Conservation (phyloP, 2,888 invertebrate species). For the Chymomyza amoena region DNA sequence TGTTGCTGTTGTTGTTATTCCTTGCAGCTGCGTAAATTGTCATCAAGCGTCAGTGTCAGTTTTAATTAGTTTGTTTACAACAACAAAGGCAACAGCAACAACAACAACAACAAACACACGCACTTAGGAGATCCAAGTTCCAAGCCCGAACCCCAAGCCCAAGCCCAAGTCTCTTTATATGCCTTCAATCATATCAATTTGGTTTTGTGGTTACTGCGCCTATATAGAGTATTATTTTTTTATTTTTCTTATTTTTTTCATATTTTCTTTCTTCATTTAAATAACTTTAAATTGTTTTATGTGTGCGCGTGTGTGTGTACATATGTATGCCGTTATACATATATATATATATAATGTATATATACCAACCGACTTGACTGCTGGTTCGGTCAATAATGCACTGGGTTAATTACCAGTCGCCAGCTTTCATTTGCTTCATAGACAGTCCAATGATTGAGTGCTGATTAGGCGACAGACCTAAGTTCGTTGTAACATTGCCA, state of each 20-base stretch:
- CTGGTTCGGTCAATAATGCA: constrained; percentile 60
- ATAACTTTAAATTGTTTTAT: constrained; percentile 52
- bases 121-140: background rate
- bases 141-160: background rate
- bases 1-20: constrained; percentile 22
- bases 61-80: constrained; percentile 73
- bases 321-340: constrained; percentile 18
- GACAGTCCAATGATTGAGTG: constrained; percentile 9
- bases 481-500: constrained; percentile 27
- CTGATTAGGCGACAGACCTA: constrained; percentile 38
- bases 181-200: constrained; percentile 65
- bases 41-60: constrained; percentile 74
- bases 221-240: constrained; percentile 14
- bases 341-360: background rate
- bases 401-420: constrained; percentile 68
- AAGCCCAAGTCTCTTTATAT: constrained; percentile 11
- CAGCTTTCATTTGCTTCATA: constrained; percentile 41
- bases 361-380: background rate
- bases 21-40: constrained; percentile 70
- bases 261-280: constrained; percentile 15
- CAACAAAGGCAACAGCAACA: constrained; percentile 38
- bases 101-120: constrained; percentile 6
- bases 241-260: too few species aligned
- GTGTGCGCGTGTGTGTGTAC: constrained; percentile 10
- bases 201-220: constrained; percentile 30